Base-by-base conservation (phyloP, 2,797 vertebrate species). In the Gymnothorax reevesii region DNA sequence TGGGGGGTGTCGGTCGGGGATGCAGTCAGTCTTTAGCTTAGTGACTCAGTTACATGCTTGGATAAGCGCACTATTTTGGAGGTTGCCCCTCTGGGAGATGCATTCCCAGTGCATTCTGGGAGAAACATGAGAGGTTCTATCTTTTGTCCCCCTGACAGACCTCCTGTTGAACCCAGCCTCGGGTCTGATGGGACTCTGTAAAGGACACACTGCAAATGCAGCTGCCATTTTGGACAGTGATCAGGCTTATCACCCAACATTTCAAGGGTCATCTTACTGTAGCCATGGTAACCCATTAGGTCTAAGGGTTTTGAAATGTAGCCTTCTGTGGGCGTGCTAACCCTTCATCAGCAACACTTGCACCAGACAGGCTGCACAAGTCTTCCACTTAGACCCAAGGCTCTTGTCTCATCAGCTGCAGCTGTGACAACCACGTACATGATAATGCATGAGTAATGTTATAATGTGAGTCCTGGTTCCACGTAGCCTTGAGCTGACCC, bases 61-160 rank as follows among this genome's bases (percentile, higher is more conserved):
- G 0, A 27, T 75, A 1, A 75, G 71, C 71, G 17, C 49, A 33
- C 49, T 75, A 75, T 75, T 75, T 75, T 75, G 71, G 71, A 15
- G 15, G 13, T 17, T 42, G 1, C 33, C 33, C 27, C 15, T 75
- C 27, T 20, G 71, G 33, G 12, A 49, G 49, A 42, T 42, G 33
- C 71, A 4, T 33, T 42, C 1, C 17, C 49, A 79, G 42, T 54
- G 15, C 49, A 52, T 79, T 52, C 49, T 52, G 75, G 49, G 75
- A 79, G 75, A 79, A 79, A 79, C 75, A 22, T 79, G 75, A 79
- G 75, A 22, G 15, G 75, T 20, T 79, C 42, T 17, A 52, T 79
- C 42, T 52, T 75, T 75, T 75, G 71, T 75, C 27, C 2, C 71
- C 33, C 75, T 13, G 3, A 42, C 49, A 0, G 13, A 2, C 12